These are phyloP conservation scores for Ommatoiulus sabulosus DNA, from an alignment of 2,888 invertebrate species.

Conservation along the genomic window DNA sequence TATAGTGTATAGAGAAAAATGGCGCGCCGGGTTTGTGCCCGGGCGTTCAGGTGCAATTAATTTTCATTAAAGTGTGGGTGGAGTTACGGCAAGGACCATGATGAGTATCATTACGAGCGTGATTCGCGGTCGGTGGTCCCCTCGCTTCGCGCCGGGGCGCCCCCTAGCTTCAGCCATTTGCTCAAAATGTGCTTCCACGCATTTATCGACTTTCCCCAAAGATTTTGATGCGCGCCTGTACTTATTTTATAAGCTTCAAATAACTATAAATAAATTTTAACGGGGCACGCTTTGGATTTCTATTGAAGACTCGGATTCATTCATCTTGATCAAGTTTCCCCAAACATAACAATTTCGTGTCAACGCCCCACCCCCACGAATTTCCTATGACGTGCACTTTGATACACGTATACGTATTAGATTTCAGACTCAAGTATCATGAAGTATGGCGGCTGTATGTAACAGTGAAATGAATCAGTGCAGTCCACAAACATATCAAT, in stretches of 20 bases:
- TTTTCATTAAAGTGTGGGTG: constrained; percentile 47
- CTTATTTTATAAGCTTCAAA: not conserved
- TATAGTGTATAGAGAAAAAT: constrained; percentile 1
- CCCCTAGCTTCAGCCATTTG: not conserved
- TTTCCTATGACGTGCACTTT: not conserved
- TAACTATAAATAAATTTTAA: not conserved
- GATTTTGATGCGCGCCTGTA: not conserved
- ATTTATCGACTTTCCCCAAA: not conserved
- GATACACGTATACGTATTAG: no score
- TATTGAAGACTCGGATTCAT: not conserved
- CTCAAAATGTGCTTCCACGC: not conserved
- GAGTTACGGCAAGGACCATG: constrained; percentile 31
- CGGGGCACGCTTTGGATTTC: not conserved
- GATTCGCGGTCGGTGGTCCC: constrained; percentile 47
- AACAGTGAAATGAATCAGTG: no score
- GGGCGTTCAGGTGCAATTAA: constrained; percentile 37
- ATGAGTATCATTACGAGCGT: constrained; percentile 37
- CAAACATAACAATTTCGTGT: not conserved
- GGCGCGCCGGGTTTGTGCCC: not conserved
- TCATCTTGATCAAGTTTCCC: not conserved
- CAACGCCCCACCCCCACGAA: not conserved
- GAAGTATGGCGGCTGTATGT: no score
- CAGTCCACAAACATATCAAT: no score
- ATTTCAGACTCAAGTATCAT: no score
- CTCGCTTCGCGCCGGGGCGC: not conserved